Evolutionary conservation across 2,113 vertebrate species (phyloP).

Genomic region (Hymenochirus boettgeri): DNA sequence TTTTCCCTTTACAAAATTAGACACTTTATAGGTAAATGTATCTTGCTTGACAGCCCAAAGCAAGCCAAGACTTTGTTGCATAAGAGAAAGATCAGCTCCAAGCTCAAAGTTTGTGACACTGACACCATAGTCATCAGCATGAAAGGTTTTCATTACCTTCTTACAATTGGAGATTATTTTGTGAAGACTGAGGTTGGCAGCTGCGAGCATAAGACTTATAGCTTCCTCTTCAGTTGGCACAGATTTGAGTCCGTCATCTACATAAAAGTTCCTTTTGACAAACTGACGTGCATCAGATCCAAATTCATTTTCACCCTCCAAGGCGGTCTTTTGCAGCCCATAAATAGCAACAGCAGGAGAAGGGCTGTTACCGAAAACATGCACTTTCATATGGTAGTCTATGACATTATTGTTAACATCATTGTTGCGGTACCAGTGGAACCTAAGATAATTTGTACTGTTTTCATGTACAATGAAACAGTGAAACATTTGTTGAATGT

Average conservation of each 20-base stretch:
- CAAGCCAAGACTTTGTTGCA: conserved; percentile 24
- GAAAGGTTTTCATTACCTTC: conserved; percentile 12
- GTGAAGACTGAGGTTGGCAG: conserved; percentile 14
- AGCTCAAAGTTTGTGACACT: background rate
- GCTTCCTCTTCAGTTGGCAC: conserved; percentile 6
- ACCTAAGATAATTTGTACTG: background rate
- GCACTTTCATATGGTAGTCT: background rate
- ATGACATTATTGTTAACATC: background rate
- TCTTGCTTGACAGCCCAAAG: conserved; percentile 14
- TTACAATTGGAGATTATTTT: conserved; percentile 8
- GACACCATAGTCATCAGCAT: conserved; percentile 7
- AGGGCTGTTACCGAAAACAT: too few species aligned
- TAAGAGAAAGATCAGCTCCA: background rate
- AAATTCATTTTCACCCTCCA: background rate
- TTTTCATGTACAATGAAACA: conserved; percentile 4
- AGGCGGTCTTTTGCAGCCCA: background rate
- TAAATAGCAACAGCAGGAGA: background rate
- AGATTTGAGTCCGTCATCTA: conserved; percentile 36
- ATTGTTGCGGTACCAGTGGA: background rate
- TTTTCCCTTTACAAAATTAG: background rate
- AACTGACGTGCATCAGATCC: background rate
- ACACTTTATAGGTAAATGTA: background rate
- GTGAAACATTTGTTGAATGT: conserved; percentile 1
- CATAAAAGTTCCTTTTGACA: conserved; percentile 17
- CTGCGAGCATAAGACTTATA: conserved; percentile 7